Conservation (phyloP, 2,113 vertebrate genomes). For the Microcebus murinus region DNA sequence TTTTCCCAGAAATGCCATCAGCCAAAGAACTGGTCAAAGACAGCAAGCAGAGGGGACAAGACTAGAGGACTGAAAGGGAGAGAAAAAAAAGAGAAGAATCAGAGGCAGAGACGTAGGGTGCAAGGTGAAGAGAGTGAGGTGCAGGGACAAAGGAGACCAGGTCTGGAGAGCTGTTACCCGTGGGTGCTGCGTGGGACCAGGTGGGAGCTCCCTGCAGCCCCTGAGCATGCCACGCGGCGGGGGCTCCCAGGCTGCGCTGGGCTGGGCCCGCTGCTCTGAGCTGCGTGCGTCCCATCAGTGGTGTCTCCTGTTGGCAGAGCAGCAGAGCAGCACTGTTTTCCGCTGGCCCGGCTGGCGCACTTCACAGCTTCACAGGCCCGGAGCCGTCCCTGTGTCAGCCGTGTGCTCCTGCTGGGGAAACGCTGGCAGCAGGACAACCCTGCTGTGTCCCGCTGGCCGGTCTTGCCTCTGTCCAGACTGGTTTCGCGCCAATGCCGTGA, state of each 20-base stretch:
- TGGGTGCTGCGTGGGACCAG: accelerated
- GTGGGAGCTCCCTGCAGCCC: too few species aligned
- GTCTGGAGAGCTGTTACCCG: too few species aligned
- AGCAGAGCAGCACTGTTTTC: not conserved
- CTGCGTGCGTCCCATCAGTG: not conserved
- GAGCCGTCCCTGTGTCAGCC: not conserved
- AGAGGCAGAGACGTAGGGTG: not conserved
- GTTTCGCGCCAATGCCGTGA: not conserved
- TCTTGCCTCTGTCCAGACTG: not conserved
- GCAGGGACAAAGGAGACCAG: accelerated
- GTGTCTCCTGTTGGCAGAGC: not conserved
- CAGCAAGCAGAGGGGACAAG: not conserved
- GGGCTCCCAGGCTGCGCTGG: accelerated
- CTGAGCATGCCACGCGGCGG: accelerated
- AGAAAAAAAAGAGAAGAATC: too few species aligned
- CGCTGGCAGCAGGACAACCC: not conserved
- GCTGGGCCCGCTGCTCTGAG: accelerated
- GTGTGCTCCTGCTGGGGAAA: accelerated
- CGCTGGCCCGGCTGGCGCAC: accelerated
- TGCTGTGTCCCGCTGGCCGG: accelerated
- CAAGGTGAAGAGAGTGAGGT: not conserved
- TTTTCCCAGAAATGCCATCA: slow-evolving; percentile 44
- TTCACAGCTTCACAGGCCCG: accelerated
- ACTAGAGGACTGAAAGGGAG: not conserved
- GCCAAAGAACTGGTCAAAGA: not conserved